phyloP scores from a whole-genome alignment of 2,888 invertebrate genomes.

The Drosophila tripunctata region DNA sequence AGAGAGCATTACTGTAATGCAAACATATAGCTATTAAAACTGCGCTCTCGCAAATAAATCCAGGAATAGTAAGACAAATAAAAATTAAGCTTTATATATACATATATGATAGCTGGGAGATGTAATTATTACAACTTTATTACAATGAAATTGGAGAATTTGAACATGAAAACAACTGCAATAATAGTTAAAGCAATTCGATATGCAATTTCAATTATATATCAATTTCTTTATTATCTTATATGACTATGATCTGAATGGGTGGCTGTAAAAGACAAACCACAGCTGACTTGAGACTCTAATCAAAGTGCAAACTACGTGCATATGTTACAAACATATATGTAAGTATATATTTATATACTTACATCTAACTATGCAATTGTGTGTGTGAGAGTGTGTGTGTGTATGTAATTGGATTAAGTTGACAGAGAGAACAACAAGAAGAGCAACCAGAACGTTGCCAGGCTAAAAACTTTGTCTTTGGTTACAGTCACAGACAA shows the following conservation, averaged over 20 bases:
- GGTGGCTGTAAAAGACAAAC: slow-evolving; percentile 3
- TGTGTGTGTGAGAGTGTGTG: slow-evolving; percentile 7
- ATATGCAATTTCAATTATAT: slow-evolving; percentile 4
- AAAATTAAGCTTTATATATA: too few relatives aligned
- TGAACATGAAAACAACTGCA: too few relatives aligned
- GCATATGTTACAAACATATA: slow-evolving; percentile 16
- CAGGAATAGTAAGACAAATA: too few relatives aligned
- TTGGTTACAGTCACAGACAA: slow-evolving; percentile 55
- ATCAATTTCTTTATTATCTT: slow-evolving; percentile 38
- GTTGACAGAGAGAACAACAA: slow-evolving; percentile 67
- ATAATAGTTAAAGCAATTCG: neutral
- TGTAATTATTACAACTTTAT: too few relatives aligned
- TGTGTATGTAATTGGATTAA: slow-evolving; percentile 70
- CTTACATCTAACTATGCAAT: neutral
- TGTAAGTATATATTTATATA: slow-evolving; percentile 3
- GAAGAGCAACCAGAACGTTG: slow-evolving; percentile 48
- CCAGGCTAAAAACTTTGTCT: slow-evolving; percentile 72
- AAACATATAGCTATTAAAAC: too few relatives aligned
- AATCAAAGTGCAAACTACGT: slow-evolving; percentile 56
- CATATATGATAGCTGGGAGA: too few relatives aligned
- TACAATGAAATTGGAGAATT: too few relatives aligned
- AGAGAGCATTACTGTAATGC: neutral
- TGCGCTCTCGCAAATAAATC: too few relatives aligned
- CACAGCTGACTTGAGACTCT: slow-evolving; percentile 13
- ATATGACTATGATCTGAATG: neutral